These are phyloP conservation scores for Acronicta alni DNA, from an alignment of 2,888 invertebrate genomes.

Conservation along the genomic window DNA sequence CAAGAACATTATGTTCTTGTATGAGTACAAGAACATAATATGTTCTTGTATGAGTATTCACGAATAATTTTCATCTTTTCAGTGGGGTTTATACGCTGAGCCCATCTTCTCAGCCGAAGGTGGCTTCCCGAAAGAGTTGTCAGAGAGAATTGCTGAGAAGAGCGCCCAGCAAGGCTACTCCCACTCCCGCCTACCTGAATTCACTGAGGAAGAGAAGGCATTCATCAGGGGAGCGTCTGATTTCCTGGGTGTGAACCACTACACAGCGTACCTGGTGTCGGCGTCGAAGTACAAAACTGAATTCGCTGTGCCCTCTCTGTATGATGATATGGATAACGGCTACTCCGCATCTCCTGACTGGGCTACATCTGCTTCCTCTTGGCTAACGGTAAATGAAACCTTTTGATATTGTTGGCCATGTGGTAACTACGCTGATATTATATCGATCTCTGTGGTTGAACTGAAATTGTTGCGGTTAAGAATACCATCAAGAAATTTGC, in stretches of 20 bases:
- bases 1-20: too few relatives aligned
- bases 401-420: neutral
- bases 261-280: constrained; percentile 81
- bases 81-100: constrained; percentile 84
- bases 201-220: constrained; percentile 74
- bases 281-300: constrained; percentile 55
- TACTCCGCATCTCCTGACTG: constrained; percentile 60
- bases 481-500: too few relatives aligned
- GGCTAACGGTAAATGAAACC: constrained; percentile 67
- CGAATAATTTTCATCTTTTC: constrained; percentile 29
- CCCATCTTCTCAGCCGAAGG: constrained; percentile 85
- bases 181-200: constrained; percentile 78
- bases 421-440: too few relatives aligned
- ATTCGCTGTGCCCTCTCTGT: constrained; percentile 61
- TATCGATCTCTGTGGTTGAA: too few relatives aligned
- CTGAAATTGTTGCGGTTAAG: too few relatives aligned
- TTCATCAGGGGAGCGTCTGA: constrained; percentile 71
- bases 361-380: constrained; percentile 65
- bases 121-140: constrained; percentile 86
- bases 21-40: too few relatives aligned
- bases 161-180: constrained; percentile 79
- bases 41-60: too few relatives aligned
- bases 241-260: constrained; percentile 91
- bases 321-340: constrained; percentile 63
- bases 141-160: constrained; percentile 77